phyloP scores from a whole-genome alignment of 2,888 invertebrate genomes.

The Oithona nana region DNA sequence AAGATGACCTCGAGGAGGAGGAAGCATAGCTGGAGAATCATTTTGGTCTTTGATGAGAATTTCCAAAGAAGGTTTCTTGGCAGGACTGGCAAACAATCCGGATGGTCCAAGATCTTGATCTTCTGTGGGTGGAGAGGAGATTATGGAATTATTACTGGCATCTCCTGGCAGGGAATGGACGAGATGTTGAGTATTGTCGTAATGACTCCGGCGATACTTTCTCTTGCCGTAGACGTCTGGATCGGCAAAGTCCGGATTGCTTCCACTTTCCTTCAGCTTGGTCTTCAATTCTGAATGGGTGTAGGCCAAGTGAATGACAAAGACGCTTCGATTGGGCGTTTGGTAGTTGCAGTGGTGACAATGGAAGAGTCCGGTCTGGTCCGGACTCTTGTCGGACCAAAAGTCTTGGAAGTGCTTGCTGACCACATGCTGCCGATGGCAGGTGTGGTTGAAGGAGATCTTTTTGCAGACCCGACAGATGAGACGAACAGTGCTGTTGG shows the following conservation, averaged over 20 bases:
- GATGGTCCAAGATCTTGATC: neutral
- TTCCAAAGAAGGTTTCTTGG: too few relatives aligned
- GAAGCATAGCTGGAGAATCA: neutral
- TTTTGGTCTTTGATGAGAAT: too few relatives aligned
- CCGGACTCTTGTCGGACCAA: slow-evolving; percentile 7
- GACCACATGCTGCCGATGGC: slow-evolving; percentile 14
- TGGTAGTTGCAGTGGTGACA: slow-evolving; percentile 13
- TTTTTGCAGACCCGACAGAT: slow-evolving; percentile 12
- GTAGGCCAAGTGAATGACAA: slow-evolving; percentile 14
- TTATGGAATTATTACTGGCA: neutral
- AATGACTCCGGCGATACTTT: slow-evolving; percentile 7
- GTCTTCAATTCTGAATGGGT: slow-evolving; percentile 9
- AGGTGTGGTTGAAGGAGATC: slow-evolving; percentile 13
- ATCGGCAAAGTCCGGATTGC: neutral
- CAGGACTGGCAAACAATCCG: neutral
- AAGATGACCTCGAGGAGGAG: too few relatives aligned
- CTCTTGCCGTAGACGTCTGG: slow-evolving; percentile 14
- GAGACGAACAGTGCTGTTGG: slow-evolving; percentile 7
- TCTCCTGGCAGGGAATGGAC: neutral
- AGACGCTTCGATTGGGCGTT: slow-evolving; percentile 11
- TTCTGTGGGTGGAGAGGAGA: neutral
- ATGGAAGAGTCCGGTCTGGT: slow-evolving; percentile 5
- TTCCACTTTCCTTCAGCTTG: slow-evolving; percentile 9
- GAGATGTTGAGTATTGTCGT: neutral
- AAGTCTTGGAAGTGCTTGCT: slow-evolving; percentile 15